Evolutionary conservation across 2,888 invertebrate genomes (phyloP).

Genomic region (Dasypolia templi): DNA sequence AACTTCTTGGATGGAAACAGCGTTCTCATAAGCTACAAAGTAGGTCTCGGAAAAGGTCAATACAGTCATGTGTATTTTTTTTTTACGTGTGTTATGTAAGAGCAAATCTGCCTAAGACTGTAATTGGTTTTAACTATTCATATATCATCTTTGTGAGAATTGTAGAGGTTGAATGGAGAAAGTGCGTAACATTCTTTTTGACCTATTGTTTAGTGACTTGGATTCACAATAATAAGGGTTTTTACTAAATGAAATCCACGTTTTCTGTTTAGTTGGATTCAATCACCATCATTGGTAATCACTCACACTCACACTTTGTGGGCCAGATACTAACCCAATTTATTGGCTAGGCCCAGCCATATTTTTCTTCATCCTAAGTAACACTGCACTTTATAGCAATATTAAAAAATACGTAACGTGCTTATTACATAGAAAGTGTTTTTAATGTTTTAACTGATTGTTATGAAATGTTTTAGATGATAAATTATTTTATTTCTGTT

Average conservation of each 20-base stretch:
- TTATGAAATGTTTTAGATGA: no score
- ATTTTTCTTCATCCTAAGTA: not conserved
- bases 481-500: no score
- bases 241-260: not conserved
- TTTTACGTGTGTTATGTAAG: slow-evolving; percentile 23
- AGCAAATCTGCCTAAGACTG: slow-evolving; percentile 8
- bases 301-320: not conserved
- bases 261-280: not conserved
- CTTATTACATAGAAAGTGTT: not conserved
- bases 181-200: not conserved
- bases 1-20: not conserved
- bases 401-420: no score
- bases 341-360: no score
- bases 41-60: slow-evolving; percentile 14
- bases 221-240: not conserved
- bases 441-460: not conserved
- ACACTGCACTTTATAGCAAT: no score
- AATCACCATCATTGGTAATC: not conserved
- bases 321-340: no score
- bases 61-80: not conserved
- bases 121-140: slow-evolving; percentile 11
- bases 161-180: not conserved
- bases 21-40: not conserved
- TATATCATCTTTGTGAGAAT: not conserved
- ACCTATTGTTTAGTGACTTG: not conserved